Evolutionary conservation across 1,140 invertebrate species (phyloP).

Genomic region (Saxidomus purpurata): DNA sequence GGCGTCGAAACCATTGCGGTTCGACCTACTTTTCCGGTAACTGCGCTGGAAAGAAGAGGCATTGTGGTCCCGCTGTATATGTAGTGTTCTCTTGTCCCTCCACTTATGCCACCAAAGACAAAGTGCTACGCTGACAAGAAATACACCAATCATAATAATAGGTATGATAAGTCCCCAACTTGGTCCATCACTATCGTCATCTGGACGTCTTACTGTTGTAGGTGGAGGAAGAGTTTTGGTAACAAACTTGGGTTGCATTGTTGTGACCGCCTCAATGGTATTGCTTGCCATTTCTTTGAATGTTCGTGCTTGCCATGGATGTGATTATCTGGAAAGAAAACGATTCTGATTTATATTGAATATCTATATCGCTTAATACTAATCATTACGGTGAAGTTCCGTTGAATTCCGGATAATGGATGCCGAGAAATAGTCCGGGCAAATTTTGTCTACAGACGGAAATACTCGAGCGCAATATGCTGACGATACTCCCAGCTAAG

Average conservation of each 20-base stretch:
- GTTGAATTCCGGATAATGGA: no score
- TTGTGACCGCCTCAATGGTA: neutral
- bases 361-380: no score
- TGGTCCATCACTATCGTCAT: slow-evolving; percentile 6
- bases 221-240: neutral
- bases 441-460: no score
- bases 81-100: slow-evolving; percentile 51
- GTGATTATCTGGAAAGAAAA: neutral
- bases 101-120: slow-evolving; percentile 70
- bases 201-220: neutral
- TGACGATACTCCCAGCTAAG: no score
- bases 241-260: neutral
- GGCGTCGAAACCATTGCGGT: slow-evolving; percentile 4
- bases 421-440: no score
- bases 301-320: neutral
- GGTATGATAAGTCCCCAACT: slow-evolving; percentile 68
- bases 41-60: slow-evolving; percentile 22
- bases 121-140: slow-evolving; percentile 51
- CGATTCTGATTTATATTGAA: no score
- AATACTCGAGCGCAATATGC: no score
- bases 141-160: slow-evolving; percentile 63
- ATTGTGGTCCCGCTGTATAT: slow-evolving; percentile 4
- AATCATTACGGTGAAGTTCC: no score
- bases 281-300: neutral
- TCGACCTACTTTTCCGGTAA: slow-evolving; percentile 22